Evolutionary conservation across 1,140 invertebrate genomes (phyloP).

Genomic region (Coenobita brevimanus): DNA sequence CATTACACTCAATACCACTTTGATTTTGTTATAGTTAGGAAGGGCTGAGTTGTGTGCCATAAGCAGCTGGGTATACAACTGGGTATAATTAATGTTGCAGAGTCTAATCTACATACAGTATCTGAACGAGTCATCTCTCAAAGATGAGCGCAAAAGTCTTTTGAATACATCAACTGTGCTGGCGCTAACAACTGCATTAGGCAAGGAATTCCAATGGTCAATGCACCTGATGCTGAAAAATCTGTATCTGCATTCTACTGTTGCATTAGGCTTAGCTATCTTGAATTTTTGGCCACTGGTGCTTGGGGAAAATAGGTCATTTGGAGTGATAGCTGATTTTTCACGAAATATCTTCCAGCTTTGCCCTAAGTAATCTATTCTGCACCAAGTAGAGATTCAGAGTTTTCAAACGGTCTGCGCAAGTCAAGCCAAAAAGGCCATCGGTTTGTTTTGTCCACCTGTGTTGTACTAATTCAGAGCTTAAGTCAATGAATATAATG

Average conservation of each 20-base stretch:
- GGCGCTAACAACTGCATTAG: neutral
- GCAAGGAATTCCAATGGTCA: constrained; percentile 6
- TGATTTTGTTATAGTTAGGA: too few species aligned
- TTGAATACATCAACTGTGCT: neutral
- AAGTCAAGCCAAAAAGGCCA: neutral
- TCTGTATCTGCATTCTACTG: neutral
- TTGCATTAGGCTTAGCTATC: neutral
- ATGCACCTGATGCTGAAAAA: constrained; percentile 5
- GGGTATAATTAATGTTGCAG: too few species aligned
- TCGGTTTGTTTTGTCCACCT: too few species aligned
- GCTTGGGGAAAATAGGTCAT: neutral
- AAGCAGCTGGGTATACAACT: too few species aligned
- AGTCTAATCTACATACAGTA: neutral
- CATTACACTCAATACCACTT: too few species aligned
- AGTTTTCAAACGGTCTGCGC: neutral
- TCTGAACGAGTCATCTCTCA: neutral
- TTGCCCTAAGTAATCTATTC: neutral
- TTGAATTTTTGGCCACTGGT: neutral
- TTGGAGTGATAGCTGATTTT: neutral
- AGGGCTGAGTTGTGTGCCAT: too few species aligned
- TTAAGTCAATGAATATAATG: too few species aligned
- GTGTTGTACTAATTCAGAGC: too few species aligned
- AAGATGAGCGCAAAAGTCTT: neutral
- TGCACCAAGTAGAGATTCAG: neutral
- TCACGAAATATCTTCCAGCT: neutral